Conservation (phyloP, 2,888 invertebrate species). For the Dromius quadrimaculatus region DNA sequence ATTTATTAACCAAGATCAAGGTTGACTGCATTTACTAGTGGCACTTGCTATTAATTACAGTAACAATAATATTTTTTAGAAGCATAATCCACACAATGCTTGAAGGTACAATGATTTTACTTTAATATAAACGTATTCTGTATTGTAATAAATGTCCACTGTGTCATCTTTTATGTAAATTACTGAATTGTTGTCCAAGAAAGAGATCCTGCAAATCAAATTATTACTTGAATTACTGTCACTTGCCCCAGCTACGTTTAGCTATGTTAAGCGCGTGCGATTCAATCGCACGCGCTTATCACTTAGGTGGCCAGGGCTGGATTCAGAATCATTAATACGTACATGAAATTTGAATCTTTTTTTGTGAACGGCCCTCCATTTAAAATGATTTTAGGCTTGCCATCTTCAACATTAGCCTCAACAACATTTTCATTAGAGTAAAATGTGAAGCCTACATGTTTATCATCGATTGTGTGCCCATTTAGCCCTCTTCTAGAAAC, state of each 20-base stretch:
- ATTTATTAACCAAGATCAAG: constrained; percentile 18
- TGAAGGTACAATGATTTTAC: not conserved
- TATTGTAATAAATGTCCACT: not conserved
- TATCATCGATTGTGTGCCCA: not conserved
- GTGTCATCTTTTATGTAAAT: no score
- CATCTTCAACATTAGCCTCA: not conserved
- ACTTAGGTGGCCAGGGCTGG: no score
- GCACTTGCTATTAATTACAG: constrained; percentile 8
- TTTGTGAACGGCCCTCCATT: no score
- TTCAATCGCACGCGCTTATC: no score
- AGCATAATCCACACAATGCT: not conserved
- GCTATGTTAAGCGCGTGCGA: no score
- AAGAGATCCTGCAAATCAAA: no score
- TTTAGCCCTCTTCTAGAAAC: not conserved
- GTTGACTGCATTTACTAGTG: not conserved
- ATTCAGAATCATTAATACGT: no score
- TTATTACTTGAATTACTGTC: no score
- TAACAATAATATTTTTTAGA: not conserved
- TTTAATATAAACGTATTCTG: not conserved
- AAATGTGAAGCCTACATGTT: not conserved
- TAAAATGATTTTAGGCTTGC: no score
- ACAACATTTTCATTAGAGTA: not conserved
- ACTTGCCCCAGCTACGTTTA: no score
- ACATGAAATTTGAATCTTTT: no score
- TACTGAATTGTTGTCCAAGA: no score